phyloP scores from a whole-genome alignment of 2,888 invertebrate genomes.

The Aleiodes testaceus region DNA sequence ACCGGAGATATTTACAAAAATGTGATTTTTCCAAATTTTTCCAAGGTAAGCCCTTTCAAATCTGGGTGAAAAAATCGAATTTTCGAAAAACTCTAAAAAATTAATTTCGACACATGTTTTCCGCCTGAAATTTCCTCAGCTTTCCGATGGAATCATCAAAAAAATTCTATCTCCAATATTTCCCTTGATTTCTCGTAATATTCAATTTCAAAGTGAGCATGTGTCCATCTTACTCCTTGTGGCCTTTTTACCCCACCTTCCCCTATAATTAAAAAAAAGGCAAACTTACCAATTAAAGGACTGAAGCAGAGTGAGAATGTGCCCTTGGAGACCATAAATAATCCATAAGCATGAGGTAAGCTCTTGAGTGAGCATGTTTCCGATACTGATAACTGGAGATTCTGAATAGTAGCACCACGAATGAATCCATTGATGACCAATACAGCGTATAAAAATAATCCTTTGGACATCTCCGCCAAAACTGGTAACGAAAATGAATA shows the following conservation, averaged over 20 bases:
- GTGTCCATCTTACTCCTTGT: too few species aligned
- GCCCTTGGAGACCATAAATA: conserved; percentile 86
- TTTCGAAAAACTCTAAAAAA: too few species aligned
- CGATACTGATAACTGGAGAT: conserved; percentile 85
- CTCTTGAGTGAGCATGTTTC: conserved; percentile 83
- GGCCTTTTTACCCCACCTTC: neutral
- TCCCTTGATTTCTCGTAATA: too few species aligned
- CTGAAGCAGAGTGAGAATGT: conserved; percentile 81
- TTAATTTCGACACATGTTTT: too few species aligned
- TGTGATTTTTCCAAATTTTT: too few species aligned
- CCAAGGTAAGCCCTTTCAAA: too few species aligned
- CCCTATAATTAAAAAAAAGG: neutral
- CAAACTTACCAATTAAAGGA: conserved; percentile 73
- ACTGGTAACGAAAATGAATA: conserved; percentile 73
- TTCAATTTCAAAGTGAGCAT: too few species aligned
- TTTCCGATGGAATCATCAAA: too few species aligned
- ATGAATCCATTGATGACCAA: conserved; percentile 85
- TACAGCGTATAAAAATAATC: conserved; percentile 81
- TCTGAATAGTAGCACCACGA: conserved; percentile 84
- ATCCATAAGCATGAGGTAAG: conserved; percentile 84
- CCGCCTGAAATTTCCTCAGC: too few species aligned
- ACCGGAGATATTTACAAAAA: too few species aligned
- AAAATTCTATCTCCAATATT: too few species aligned
- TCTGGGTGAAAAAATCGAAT: too few species aligned
- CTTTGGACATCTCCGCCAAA: conserved; percentile 83